Evolutionary conservation across 2,888 invertebrate species (phyloP), one percentile per base, ranked within the genome.

Genomic region (Cantharis flavilabris): DNA sequence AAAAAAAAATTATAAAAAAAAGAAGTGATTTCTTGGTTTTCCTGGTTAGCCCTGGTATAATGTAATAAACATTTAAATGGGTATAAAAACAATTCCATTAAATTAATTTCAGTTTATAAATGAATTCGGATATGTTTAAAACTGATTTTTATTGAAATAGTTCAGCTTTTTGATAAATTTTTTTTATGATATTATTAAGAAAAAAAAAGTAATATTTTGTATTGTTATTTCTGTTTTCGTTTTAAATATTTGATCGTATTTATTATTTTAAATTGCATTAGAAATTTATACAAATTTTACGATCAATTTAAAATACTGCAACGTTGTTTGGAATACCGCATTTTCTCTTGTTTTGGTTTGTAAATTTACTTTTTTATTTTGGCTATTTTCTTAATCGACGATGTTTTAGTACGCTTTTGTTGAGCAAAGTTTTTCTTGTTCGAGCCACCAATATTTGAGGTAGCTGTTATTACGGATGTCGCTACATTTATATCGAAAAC

Each of bases 401-500:
- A 67, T 23, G 26, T 67, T 67, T 67, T 67, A 67, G 65, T 67
- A 20, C 26, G 20, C 65, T 26, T 67, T 67, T 67, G 65, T 67
- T 67, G 65, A 67, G 26, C 20, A 67, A 67, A 67, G 20, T 67
- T 67, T 67, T 67, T 67, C 65, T 67, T 67, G 65, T 67, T 67
- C 65, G 65, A 67, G 65, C 26, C 65, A 23, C 65, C 65, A 67
- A 67, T 67, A 67, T 67, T 67, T 67, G 65, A 67, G 65, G 65
- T 67, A 67, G 65, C 20, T 67, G 65, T 69, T 20, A 69, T n/a
- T 62, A 70, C 49, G 69, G 69, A 28, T 69, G 69, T 63, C 62
- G 62, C 69, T 49, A 73, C 49, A 69, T 70, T 62, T 73, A 69
- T 70, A 49, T 33, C 33, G 23, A 20, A 64, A 74, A 70, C 65